Conservation (phyloP, 2,113 vertebrate genomes). For the Heterochromis multidens region DNA sequence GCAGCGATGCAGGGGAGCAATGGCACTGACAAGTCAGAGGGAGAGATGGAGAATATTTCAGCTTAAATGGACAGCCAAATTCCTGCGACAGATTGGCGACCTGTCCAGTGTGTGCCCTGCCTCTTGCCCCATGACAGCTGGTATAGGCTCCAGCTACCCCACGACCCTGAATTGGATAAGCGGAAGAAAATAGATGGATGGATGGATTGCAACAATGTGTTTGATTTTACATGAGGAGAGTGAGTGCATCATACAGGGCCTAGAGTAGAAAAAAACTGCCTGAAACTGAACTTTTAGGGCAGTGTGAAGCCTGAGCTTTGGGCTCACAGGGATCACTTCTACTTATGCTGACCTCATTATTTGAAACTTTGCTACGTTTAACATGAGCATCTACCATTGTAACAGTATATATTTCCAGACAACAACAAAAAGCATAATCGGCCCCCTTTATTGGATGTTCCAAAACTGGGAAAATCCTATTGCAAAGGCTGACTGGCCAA, state of each 20-base stretch:
- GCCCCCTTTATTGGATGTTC: background rate
- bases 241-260: background rate
- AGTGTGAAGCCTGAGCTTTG: background rate
- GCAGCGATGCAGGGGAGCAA: background rate
- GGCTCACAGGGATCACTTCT: rapidly evolving
- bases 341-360: background rate
- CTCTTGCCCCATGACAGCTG: background rate
- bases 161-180: background rate
- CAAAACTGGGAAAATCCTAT: background rate
- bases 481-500: background rate
- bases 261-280: background rate
- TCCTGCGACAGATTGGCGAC: background rate
- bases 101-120: too few species aligned
- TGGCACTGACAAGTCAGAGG: background rate
- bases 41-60: background rate
- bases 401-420: background rate
- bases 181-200: background rate
- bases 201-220: background rate
- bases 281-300: background rate
- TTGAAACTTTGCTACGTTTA: background rate
- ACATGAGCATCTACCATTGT: background rate
- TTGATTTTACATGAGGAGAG: background rate
- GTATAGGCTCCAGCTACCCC: background rate
- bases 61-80: background rate
- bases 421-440: background rate